These are phyloP conservation scores for Drosophila robusta DNA, from an alignment of 2,888 invertebrate species.

Conservation along the genomic window DNA sequence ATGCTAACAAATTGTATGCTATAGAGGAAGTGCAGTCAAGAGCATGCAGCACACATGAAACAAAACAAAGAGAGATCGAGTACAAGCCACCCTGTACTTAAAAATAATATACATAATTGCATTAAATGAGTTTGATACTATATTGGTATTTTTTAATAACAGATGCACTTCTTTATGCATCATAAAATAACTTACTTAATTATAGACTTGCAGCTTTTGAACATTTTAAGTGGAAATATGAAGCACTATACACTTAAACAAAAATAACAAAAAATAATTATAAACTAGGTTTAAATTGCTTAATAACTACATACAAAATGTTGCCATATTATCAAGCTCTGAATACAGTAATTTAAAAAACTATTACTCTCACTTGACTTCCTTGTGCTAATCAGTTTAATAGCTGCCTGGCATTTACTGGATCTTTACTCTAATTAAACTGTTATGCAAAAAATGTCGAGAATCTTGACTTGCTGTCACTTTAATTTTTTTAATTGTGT, in stretches of 20 bases:
- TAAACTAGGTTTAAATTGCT: too few species aligned
- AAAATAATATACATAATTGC: neutral
- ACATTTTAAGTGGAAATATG: too few species aligned
- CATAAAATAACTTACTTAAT: too few species aligned
- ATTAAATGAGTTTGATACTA: too few species aligned
- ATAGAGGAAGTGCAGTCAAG: neutral
- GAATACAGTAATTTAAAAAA: too few species aligned
- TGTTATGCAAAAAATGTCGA: neutral
- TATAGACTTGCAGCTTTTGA: too few species aligned
- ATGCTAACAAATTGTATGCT: neutral
- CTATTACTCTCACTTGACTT: neutral
- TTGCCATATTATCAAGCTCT: too few species aligned
- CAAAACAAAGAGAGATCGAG: neutral
- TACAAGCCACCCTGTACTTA: neutral
- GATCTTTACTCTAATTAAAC: neutral
- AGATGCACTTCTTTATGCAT: too few species aligned
- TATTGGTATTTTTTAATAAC: too few species aligned
- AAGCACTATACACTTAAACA: too few species aligned
- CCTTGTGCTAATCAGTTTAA: neutral
- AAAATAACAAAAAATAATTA: too few species aligned
- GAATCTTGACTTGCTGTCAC: constrained; percentile 1
- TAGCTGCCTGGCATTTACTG: neutral
- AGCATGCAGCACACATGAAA: neutral
- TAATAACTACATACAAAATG: too few species aligned
- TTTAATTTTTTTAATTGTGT: constrained; percentile 1